phyloP scores from a whole-genome alignment of 2,113 vertebrate species.

The Pangasianodon gigas region DNA sequence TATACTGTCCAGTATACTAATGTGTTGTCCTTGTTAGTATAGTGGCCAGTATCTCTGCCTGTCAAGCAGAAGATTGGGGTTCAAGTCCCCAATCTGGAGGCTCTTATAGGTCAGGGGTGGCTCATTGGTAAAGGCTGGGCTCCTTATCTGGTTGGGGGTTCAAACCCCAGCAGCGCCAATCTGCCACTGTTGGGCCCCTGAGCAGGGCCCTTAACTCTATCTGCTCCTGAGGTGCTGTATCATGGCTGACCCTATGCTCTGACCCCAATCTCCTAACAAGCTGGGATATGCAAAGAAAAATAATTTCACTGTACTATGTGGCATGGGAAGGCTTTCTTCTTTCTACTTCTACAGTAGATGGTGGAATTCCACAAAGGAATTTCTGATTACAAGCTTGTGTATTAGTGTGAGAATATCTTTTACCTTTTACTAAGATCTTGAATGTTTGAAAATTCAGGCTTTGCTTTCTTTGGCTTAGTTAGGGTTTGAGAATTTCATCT shows the following conservation, averaged over 20 bases:
- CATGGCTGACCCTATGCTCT: neutral
- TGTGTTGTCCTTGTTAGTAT: no score
- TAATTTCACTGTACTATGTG: neutral
- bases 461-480: neutral
- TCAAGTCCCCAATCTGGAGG: no score
- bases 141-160: neutral
- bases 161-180: neutral
- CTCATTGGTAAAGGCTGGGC: neutral
- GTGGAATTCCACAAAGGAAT: neutral
- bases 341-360: neutral
- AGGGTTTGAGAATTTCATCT: neutral
- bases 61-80: no score
- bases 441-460: neutral
- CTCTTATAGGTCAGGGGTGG: no score
- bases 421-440: neutral
- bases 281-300: neutral
- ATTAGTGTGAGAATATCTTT: neutral
- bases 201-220: neutral
- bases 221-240: neutral
- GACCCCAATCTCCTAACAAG: neutral
- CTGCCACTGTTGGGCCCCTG: neutral
- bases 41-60: no score
- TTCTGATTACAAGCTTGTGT: neutral
- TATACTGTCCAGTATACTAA: no score
- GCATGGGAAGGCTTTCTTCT: neutral